Percentiles rank a stretch among this genome's conserved stretches.
These are phyloP conservation scores for Pseudanteris insignis DNA, from an alignment of 2,888 invertebrate genomes.

Conservation along the genomic window DNA sequence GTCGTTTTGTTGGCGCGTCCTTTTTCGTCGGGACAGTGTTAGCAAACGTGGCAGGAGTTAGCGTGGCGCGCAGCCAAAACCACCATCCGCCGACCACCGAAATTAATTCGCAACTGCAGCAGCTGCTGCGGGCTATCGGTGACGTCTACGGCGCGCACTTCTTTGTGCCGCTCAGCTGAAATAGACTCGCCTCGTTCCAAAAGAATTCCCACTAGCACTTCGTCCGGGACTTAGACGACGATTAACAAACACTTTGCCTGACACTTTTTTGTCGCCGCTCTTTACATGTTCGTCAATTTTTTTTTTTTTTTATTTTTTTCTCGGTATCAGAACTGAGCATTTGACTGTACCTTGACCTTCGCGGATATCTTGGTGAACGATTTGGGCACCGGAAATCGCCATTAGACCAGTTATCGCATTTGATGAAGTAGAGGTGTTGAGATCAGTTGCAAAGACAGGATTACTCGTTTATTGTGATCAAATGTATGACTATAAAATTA, in stretches of 20 bases:
- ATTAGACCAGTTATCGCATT: no score
- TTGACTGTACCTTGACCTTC: conserved; percentile 18
- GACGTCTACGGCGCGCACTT: conserved; percentile 32
- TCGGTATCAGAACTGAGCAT: conserved; percentile 16
- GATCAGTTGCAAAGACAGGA: no score
- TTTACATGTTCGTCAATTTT: background rate
- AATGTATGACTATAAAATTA: no score
- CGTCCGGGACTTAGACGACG: conserved; percentile 9
- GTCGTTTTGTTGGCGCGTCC: no score
- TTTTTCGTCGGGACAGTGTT: conserved; percentile 9
- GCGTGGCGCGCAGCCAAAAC: conserved; percentile 51
- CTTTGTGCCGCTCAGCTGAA: conserved; percentile 46
- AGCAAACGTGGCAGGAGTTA: conserved; percentile 39
- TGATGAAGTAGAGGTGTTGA: no score
- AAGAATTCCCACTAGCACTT: conserved; percentile 31
- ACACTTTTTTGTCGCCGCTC: no score
- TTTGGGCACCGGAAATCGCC: no score
- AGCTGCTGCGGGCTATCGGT: conserved; percentile 34
- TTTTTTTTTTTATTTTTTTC: background rate
- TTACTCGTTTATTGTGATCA: no score
- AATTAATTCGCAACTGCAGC: conserved; percentile 48
- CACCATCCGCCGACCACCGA: conserved; percentile 48
- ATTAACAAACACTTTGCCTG: conserved; percentile 15
- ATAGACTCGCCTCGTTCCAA: conserved; percentile 38
- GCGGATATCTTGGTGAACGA: conserved; percentile 9